These are phyloP conservation scores for Vidua macroura DNA, from an alignment of 2,113 vertebrate genomes.

Conservation along the genomic window DNA sequence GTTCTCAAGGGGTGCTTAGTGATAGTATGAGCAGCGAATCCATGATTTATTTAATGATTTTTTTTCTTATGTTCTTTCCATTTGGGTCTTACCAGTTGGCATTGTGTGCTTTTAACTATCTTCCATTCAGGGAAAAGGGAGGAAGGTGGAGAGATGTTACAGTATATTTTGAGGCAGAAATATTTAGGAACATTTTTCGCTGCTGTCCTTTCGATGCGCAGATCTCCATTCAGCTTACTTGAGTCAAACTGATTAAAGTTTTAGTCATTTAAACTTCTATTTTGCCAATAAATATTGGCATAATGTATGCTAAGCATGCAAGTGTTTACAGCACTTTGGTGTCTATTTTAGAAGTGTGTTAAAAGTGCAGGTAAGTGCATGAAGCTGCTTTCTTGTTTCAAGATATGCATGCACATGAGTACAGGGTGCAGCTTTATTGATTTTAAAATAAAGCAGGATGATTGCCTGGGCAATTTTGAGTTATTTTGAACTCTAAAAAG, in stretches of 20 bases:
- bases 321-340: neutral
- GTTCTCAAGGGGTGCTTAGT: neutral
- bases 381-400: neutral
- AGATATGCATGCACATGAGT: accelerated
- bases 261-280: neutral
- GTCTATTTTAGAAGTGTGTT: neutral
- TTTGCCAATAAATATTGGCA: neutral
- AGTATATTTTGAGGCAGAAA: neutral
- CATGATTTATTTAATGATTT: neutral
- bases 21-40: neutral
- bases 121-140: neutral
- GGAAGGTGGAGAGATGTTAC: neutral
- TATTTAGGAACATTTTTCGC: neutral
- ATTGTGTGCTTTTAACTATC: neutral
- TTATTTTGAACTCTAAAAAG: neutral
- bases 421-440: neutral
- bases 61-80: neutral
- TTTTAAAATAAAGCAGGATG: neutral
- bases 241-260: neutral
- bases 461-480: neutral
- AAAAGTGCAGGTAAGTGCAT: neutral
- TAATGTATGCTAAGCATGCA: neutral
- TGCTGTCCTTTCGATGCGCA: neutral
- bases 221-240: neutral
- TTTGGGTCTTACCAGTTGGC: neutral